phyloP scores from a whole-genome alignment of 2,113 vertebrate species.

The Stigmatopora nigra region DNA sequence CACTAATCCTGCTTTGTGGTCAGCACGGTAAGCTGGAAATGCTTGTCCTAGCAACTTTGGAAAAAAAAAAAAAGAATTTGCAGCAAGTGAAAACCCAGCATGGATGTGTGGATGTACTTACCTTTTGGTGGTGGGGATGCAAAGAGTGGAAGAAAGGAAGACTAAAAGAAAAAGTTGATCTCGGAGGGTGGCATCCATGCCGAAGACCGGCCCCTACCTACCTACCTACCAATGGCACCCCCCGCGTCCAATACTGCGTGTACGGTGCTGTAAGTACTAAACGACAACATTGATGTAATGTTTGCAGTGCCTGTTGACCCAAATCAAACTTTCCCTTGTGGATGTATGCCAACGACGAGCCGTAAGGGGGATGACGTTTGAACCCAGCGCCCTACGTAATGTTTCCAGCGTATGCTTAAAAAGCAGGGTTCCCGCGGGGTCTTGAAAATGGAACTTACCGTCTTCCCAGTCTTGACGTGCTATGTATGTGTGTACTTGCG shows the following conservation, averaged over 20 bases:
- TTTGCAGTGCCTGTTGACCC: conserved; percentile 20
- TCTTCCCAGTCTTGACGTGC: conserved; percentile 46
- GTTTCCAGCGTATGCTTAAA: neutral
- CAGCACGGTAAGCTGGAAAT: conserved; percentile 64
- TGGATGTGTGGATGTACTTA: conserved; percentile 53
- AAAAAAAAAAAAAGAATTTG: conserved; percentile 15
- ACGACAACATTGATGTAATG: conserved; percentile 35
- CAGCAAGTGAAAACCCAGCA: conserved; percentile 42
- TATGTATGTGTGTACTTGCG: conserved; percentile 65
- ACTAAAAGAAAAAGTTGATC: conserved; percentile 55
- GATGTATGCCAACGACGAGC: neutral
- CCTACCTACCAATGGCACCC: conserved; percentile 15
- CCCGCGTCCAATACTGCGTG: conserved; percentile 62
- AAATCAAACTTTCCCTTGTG: conserved; percentile 11
- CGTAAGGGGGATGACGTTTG: neutral
- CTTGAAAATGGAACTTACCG: conserved; percentile 7
- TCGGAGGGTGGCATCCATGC: conserved; percentile 52
- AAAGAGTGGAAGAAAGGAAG: conserved; percentile 31
- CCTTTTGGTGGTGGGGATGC: conserved; percentile 57
- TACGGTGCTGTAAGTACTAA: conserved; percentile 68
- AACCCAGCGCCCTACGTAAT: neutral
- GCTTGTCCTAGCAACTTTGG: conserved; percentile 48
- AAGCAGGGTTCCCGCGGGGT: neutral
- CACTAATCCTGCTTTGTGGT: conserved; percentile 75
- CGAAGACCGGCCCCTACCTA: conserved; percentile 63